A percentile compares a stretch with the other conserved stretches of the same genome.
Conservation (phyloP, 2,797 vertebrate genomes). For the Eidolon dupreanum region DNA sequence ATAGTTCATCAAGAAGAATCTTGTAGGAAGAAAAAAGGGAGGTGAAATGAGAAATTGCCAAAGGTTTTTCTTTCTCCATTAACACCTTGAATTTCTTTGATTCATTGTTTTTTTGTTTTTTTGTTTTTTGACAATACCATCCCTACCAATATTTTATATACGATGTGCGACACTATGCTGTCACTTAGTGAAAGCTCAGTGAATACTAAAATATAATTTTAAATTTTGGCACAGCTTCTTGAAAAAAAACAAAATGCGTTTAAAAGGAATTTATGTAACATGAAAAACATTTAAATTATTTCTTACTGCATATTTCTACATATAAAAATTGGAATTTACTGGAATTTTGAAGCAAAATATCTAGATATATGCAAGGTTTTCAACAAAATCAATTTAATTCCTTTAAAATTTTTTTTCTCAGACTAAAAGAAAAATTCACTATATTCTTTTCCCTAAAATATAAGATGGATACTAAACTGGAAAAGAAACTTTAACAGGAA, state of each 20-base stretch:
- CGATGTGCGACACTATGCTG: not conserved
- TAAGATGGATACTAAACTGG: not conserved
- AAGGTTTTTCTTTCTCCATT: not conserved
- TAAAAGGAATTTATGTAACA: constrained; percentile 7
- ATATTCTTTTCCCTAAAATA: not conserved
- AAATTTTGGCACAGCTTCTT: not conserved
- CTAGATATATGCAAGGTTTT: not conserved
- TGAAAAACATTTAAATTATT: constrained; percentile 41
- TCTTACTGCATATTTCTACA: not conserved
- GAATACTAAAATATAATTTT: not conserved
- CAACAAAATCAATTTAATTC: constrained; percentile 39
- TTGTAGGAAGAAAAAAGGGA: constrained; percentile 79
- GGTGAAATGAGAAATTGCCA: constrained; percentile 37
- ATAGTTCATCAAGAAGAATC: constrained; percentile 95
- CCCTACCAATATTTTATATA: not conserved
- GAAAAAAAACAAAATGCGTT: not conserved
- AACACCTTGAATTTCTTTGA: not conserved
- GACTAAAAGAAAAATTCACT: not conserved
- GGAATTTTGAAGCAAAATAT: constrained; percentile 19
- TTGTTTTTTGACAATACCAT: not conserved
- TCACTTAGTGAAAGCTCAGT: not conserved
- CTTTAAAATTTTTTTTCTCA: not conserved
- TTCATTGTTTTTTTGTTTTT: not conserved
- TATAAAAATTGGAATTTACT: not conserved
- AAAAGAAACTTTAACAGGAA: constrained; percentile 30